Evolutionary conservation across 2,797 vertebrate species (phyloP).

Genomic region (Gallirallus australis): DNA sequence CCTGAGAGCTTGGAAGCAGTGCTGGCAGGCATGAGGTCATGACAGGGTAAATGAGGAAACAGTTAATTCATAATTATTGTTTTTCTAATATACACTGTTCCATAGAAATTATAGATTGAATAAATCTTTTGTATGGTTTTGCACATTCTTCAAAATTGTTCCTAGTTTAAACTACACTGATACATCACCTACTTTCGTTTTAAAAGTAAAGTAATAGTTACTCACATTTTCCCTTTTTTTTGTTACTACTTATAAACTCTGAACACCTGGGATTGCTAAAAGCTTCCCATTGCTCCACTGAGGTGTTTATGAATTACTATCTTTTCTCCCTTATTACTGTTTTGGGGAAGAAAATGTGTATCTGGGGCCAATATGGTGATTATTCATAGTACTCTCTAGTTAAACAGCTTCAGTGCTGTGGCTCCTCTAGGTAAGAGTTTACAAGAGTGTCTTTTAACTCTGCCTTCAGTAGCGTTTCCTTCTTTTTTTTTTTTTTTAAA

Average conservation of each 20-base stretch:
- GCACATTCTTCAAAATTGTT: not conserved
- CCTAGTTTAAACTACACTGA: constrained; percentile 15
- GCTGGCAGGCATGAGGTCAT: not conserved
- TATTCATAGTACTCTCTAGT: constrained; percentile 15
- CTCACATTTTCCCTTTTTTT: constrained; percentile 5
- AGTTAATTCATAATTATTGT: not conserved
- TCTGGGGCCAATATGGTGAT: constrained; percentile 32
- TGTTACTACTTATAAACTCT: constrained; percentile 27
- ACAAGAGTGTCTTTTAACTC: constrained; percentile 15
- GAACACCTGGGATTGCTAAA: constrained; percentile 28
- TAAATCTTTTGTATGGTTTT: not conserved
- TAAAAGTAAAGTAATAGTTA: constrained; percentile 47
- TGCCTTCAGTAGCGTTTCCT: not conserved
- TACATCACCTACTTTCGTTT: constrained; percentile 6
- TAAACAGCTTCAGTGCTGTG: not conserved
- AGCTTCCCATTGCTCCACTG: constrained; percentile 28
- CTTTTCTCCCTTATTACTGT: constrained; percentile 45
- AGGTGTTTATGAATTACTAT: constrained; percentile 37
- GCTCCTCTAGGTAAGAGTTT: constrained; percentile 16
- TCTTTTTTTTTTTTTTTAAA: not conserved
- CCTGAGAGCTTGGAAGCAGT: not conserved
- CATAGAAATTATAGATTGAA: constrained; percentile 9
- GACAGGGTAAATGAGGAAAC: constrained; percentile 50
- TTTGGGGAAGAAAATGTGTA: constrained; percentile 47
- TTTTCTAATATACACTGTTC: not conserved